Conservation (phyloP, 2,113 vertebrate genomes). For the Ondatra zibethicus region DNA sequence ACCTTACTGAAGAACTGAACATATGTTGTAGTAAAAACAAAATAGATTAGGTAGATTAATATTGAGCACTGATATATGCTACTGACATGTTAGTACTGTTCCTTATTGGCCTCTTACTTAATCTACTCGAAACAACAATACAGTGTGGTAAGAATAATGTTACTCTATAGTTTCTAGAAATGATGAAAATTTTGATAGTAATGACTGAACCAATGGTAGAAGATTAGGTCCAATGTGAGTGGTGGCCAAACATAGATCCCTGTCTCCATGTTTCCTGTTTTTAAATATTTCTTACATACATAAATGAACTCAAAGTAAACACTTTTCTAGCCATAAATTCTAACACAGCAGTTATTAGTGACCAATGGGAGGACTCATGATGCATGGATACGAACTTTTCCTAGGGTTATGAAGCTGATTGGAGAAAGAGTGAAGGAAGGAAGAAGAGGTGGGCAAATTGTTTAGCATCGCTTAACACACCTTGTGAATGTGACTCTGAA, state of each 20-base stretch:
- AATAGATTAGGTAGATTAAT: slow-evolving; percentile 62
- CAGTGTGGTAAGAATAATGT: not conserved
- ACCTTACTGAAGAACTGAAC: slow-evolving; percentile 59
- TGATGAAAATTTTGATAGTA: slow-evolving; percentile 12
- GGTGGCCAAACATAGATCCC: not conserved
- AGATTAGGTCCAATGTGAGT: not conserved
- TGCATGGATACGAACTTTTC: slow-evolving; percentile 58
- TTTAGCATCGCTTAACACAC: not conserved
- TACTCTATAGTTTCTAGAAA: not conserved
- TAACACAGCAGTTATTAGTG: not conserved
- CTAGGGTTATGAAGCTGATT: slow-evolving; percentile 43
- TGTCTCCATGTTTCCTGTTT: not conserved
- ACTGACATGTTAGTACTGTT: slow-evolving; percentile 45
- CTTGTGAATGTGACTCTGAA: slow-evolving; percentile 36
- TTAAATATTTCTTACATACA: not conserved
- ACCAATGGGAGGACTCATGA: not conserved
- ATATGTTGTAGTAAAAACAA: slow-evolving; percentile 46
- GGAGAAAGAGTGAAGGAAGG: not conserved
- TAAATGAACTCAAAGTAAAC: slow-evolving; percentile 25
- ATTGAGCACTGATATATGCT: slow-evolving; percentile 40
- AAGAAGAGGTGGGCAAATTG: not conserved
- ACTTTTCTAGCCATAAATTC: not conserved
- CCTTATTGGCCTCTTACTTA: slow-evolving; percentile 48
- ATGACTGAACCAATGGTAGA: not conserved
- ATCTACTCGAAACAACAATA: slow-evolving; percentile 29